Conservation (phyloP, 2,113 vertebrate genomes). For the Calyptommatus sinebrachiatus region DNA sequence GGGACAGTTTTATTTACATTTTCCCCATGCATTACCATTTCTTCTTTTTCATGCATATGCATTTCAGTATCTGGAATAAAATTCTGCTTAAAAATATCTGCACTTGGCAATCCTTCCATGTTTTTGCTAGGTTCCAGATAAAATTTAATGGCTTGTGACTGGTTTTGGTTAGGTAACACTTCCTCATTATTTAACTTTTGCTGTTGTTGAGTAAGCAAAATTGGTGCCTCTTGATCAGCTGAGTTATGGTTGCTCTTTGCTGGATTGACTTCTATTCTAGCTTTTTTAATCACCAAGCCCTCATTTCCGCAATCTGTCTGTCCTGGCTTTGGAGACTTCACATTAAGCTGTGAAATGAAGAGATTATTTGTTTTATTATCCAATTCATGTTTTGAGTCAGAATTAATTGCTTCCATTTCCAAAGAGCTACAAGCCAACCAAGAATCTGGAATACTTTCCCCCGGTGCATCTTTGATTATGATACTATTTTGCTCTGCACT, state of each 20-base stretch:
- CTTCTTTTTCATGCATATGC: accelerated
- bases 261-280: accelerated
- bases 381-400: not conserved
- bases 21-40: not conserved
- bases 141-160: not conserved
- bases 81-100: not conserved
- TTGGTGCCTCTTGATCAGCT: not conserved
- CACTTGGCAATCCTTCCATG: not conserved
- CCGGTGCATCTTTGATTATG: not conserved
- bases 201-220: not conserved
- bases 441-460: not conserved
- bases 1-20: not conserved
- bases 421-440: not conserved
- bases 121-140: not conserved
- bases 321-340: not conserved
- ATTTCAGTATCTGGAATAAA: accelerated
- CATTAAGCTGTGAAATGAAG: not conserved
- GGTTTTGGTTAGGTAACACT: not conserved
- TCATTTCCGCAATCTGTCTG: not conserved
- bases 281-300: accelerated
- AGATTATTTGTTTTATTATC: not conserved
- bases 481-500: not conserved
- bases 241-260: accelerated
- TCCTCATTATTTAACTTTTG: too few relatives aligned
- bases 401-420: not conserved